Evolutionary conservation across 2,888 invertebrate genomes (phyloP), one percentile per base, ranked within the genome.

Genomic region (Hirtodrosophila confusa): DNA sequence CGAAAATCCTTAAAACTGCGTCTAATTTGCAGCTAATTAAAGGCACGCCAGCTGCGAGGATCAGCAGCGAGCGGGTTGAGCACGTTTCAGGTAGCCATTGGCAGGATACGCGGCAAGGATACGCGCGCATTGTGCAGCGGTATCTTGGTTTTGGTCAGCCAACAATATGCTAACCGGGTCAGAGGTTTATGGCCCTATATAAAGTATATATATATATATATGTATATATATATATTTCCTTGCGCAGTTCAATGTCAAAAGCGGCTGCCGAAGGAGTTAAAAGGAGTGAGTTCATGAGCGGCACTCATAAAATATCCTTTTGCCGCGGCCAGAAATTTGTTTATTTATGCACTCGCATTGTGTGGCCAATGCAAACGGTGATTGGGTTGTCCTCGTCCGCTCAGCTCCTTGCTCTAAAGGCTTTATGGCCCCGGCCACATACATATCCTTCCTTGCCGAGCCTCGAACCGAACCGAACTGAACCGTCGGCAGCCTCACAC

Each of bases 261-360:
- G 63, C 57, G 39, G 43, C 71, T 39, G 40, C 33, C 1, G 51
- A 74, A 74, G 51, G 63, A 71, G 77, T 76, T 72, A 24, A 77
- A 80, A 68, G 80, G 77, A 80, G 77, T 77, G 80, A 77, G 68
- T 17, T 39, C 33, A 24, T 47, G 27, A 33, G 29, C 53, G 33
- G 33, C 48, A 66, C 48, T 73, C 74, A 60, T 77, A 57, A 77
- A 73, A 54, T 65, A 53, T 65, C 48, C 60, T 50, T 67, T 51
- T 47, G 63, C 50, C 49, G 53, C 51, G 43, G 37, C 51, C 57
- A 47, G 54, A 54, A 73, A 76, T 71, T 62, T 70, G 78, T 71
- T 88, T 84, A 78, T 80, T 85, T 87, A 82, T 88, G 70, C 85
- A 77, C 63, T 80, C 71, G 73, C 73, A 86, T 84, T 86, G 83